Conservation (phyloP, 2,113 vertebrate genomes). For the Arenaria interpres region DNA sequence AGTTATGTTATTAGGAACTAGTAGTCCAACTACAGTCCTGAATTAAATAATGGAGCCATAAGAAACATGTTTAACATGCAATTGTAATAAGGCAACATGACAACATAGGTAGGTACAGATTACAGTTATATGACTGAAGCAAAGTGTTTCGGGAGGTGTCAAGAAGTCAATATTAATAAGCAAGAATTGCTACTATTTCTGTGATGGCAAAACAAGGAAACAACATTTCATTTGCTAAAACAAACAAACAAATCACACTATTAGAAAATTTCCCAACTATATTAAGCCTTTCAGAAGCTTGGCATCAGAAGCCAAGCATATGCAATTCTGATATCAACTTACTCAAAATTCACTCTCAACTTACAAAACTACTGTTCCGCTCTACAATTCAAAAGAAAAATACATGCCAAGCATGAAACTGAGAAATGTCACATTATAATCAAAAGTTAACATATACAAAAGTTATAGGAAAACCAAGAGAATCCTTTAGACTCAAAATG, state of each 20-base stretch:
- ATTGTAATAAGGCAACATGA: background rate
- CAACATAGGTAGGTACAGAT: background rate
- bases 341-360: background rate
- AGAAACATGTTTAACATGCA: background rate
- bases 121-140: background rate
- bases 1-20: background rate
- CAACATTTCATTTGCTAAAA: background rate
- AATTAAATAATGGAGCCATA: background rate
- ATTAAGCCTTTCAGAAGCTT: background rate
- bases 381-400: background rate
- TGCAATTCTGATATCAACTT: background rate
- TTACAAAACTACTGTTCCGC: background rate
- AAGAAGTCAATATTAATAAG: background rate
- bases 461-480: background rate
- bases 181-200: background rate
- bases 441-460: background rate
- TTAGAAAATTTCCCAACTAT: background rate
- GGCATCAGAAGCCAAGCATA: background rate
- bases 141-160: background rate
- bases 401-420: background rate
- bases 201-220: background rate
- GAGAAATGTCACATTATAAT: background rate
- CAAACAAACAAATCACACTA: background rate
- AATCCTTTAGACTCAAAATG: background rate
- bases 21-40: background rate